Evolutionary conservation across 1,140 invertebrate species (phyloP), one percentile per base, ranked within the genome.

Genomic region (Bombyx mandarina): DNA sequence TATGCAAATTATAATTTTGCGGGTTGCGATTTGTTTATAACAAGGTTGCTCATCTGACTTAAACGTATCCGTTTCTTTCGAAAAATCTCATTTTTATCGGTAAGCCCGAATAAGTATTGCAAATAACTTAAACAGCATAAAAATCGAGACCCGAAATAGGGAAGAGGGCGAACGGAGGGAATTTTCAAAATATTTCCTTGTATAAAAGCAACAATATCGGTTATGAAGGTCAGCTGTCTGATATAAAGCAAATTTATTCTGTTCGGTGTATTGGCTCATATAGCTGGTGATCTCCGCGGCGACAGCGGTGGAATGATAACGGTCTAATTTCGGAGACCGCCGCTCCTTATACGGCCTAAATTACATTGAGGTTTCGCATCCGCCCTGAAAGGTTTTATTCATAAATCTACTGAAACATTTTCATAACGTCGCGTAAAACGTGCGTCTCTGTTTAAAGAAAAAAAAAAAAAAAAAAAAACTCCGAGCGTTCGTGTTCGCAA

Each of bases 241-340:
- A 70, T 82, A 86, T 86, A 84, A 82, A 82, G 77, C 74, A 84
- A 86, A 86, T 84, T 86, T 86, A 86, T 86, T 84, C 82, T 77
- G 81, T 79, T 81, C 72, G 63, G 80, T 83, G 79, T 86, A 86
- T 86, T 84, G 82, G 79, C 75, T 77, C 77, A 77, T 76, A 83
- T 82, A 79, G 77, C 73, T 78, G 77, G 79, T 78, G 81, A 84
- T 86, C 79, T 82, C 67, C 54, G 70, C 71, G 69, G 73, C 79
- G 83, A 86, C 81, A 80, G 73, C 69, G 75, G 66, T 62, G 77
- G 79, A 84, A 86, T 86, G 81, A 86, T 84, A 86, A 86, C 81
- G 75, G 79, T 82, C 81, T 86, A 80, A 86, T 86, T 84, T 79
- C 59, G 71, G 71, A 77, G 77, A 75, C 71, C 70, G 71, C 73